Evolutionary conservation across 2,888 invertebrate species (phyloP).

Genomic region (Drosophila meridiana): DNA sequence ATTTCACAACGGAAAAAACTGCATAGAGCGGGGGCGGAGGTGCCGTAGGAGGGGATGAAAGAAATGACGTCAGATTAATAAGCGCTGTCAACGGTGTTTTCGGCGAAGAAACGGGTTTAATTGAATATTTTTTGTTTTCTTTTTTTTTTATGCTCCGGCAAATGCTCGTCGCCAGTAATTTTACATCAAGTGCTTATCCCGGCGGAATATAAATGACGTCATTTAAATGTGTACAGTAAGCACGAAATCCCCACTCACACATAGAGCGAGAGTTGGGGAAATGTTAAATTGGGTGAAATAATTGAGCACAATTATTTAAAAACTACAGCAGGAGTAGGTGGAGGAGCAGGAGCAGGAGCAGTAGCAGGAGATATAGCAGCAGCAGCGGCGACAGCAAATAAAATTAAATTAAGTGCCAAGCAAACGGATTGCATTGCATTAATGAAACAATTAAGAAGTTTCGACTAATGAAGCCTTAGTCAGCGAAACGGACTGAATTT

Average conservation of each 20-base stretch:
- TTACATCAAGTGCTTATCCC: conserved; percentile 78
- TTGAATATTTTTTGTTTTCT: conserved; percentile 75
- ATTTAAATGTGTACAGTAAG: conserved; percentile 69
- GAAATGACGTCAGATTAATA: conserved; percentile 73
- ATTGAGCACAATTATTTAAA: conserved; percentile 78
- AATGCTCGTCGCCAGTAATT: conserved; percentile 59
- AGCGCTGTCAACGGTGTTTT: conserved; percentile 69
- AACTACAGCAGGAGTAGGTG: conserved; percentile 50
- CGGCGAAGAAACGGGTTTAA: conserved; percentile 69
- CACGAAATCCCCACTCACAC: conserved; percentile 40
- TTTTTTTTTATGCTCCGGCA: conserved; percentile 68
- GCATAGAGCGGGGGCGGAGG: background rate
- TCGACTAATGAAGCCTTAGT: conserved; percentile 76
- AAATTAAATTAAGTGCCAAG: conserved; percentile 76
- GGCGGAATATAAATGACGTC: conserved; percentile 77
- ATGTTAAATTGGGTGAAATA: conserved; percentile 80
- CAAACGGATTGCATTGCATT: conserved; percentile 78
- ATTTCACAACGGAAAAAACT: conserved; percentile 49
- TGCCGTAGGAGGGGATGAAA: background rate
- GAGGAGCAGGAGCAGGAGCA: conserved; percentile 16
- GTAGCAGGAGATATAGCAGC: conserved; percentile 7
- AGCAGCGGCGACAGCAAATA: conserved; percentile 64
- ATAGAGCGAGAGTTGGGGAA: conserved; percentile 41
- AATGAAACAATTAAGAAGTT: conserved; percentile 78
- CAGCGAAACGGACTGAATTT: conserved; percentile 33